These are phyloP conservation scores for Choloepus didactylus DNA, from an alignment of 2,797 vertebrate species.

Conservation along the genomic window DNA sequence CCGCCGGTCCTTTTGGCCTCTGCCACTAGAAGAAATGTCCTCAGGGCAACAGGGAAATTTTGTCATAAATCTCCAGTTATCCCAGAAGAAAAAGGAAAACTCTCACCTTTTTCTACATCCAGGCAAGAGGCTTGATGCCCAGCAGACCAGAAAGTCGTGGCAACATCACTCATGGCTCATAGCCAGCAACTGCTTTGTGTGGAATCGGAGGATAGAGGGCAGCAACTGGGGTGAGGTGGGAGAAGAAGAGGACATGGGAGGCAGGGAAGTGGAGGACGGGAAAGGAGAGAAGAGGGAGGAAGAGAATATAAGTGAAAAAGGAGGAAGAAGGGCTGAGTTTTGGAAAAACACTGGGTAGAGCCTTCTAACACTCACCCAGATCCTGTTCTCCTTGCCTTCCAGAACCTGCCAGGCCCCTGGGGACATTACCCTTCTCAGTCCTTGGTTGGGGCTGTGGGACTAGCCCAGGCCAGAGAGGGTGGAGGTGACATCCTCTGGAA, in stretches of 20 bases:
- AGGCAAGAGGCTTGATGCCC: neutral
- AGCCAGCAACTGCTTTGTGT: neutral
- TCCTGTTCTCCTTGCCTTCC: neutral
- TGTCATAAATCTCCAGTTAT: neutral
- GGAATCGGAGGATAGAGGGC: neutral
- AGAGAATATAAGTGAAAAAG: neutral
- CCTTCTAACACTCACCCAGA: neutral
- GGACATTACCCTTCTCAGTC: neutral
- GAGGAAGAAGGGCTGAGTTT: neutral
- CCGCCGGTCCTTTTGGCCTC: neutral
- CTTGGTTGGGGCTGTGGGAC: neutral
- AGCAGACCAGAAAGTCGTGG: neutral
- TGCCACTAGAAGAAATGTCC: neutral
- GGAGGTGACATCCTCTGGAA: neutral
- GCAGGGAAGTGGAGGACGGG: neutral
- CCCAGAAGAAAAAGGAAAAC: neutral
- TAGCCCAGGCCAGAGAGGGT: neutral
- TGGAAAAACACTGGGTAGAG: neutral
- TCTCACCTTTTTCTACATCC: neutral
- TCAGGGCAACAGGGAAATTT: neutral
- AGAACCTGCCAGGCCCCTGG: neutral
- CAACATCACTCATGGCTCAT: neutral
- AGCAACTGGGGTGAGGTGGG: neutral
- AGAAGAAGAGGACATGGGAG: neutral
- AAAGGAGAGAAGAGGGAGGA: neutral